Evolutionary conservation across 2,113 vertebrate genomes (phyloP).

Genomic region (Nibea albiflora): DNA sequence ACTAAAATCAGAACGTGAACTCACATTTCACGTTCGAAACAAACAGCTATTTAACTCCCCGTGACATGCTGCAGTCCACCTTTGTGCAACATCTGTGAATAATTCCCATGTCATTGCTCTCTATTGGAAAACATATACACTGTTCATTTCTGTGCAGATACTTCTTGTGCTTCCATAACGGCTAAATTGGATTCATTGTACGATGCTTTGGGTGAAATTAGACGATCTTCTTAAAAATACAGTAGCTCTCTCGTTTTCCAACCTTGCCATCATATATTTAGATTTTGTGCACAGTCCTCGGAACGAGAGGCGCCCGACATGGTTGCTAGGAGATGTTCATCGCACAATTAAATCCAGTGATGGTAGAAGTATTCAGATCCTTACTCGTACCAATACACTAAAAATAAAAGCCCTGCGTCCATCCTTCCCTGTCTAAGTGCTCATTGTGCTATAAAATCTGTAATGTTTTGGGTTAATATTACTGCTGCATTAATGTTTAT

Average conservation of each 20-base stretch:
- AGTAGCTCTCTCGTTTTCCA: neutral
- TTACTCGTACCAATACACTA: neutral
- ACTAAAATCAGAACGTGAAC: neutral
- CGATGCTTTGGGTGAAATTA: neutral
- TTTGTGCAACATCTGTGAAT: neutral
- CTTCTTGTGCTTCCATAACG: neutral
- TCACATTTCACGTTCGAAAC: neutral
- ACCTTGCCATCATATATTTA: neutral
- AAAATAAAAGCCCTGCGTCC: neutral
- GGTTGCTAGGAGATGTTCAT: slow-evolving; percentile 17
- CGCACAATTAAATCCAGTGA: neutral
- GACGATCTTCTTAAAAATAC: neutral
- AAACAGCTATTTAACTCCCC: slow-evolving; percentile 1
- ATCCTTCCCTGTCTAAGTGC: too few relatives aligned
- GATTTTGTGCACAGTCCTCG: neutral
- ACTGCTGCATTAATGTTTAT: neutral
- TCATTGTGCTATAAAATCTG: neutral
- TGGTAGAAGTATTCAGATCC: neutral
- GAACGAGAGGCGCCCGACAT: neutral
- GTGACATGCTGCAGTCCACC: neutral
- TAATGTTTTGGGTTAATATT: neutral
- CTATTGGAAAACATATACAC: neutral
- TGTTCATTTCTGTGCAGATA: neutral
- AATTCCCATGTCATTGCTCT: neutral
- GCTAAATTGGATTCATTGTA: neutral